Evolutionary conservation across 2,113 vertebrate genomes (phyloP).

Genomic region (Ovis canadensis): DNA sequence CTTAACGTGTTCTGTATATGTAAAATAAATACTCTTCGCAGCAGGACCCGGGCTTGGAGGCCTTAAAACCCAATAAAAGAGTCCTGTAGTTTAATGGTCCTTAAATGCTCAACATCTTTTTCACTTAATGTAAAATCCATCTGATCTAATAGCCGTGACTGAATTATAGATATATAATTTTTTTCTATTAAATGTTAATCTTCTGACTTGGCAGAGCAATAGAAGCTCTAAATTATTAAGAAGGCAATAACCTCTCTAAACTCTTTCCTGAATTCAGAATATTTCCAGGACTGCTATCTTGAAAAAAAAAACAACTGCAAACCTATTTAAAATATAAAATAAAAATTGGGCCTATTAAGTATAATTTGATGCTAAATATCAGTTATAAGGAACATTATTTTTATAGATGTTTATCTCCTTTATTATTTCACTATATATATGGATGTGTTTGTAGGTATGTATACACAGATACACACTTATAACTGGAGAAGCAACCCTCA

Average conservation of each 20-base stretch:
- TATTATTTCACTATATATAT: background rate
- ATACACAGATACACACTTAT: background rate
- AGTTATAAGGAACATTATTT: background rate
- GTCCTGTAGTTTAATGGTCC: slow-evolving; percentile 77
- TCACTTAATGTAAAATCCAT: slow-evolving; percentile 80
- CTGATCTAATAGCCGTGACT: slow-evolving; percentile 78
- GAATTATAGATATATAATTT: slow-evolving; percentile 74
- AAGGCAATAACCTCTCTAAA: slow-evolving; percentile 66
- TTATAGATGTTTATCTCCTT: background rate
- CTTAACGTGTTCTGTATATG: slow-evolving; percentile 55
- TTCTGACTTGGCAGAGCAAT: slow-evolving; percentile 80
- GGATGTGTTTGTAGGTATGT: background rate
- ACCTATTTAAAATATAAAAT: slow-evolving; percentile 33
- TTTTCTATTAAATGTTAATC: slow-evolving; percentile 81
- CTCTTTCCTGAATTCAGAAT: slow-evolving; percentile 59
- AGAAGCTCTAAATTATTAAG: slow-evolving; percentile 73
- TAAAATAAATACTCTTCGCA: slow-evolving; percentile 74
- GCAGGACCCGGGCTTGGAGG: slow-evolving; percentile 52
- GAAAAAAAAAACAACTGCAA: background rate
- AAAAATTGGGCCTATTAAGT: background rate
- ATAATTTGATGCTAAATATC: background rate
- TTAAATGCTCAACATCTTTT: slow-evolving; percentile 79
- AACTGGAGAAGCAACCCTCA: background rate
- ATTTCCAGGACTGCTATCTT: slow-evolving; percentile 54
- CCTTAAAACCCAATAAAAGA: slow-evolving; percentile 73